These are phyloP conservation scores for Ptiloglossa arizonensis DNA, from an alignment of 1,140 invertebrate genomes.

Conservation along the genomic window DNA sequence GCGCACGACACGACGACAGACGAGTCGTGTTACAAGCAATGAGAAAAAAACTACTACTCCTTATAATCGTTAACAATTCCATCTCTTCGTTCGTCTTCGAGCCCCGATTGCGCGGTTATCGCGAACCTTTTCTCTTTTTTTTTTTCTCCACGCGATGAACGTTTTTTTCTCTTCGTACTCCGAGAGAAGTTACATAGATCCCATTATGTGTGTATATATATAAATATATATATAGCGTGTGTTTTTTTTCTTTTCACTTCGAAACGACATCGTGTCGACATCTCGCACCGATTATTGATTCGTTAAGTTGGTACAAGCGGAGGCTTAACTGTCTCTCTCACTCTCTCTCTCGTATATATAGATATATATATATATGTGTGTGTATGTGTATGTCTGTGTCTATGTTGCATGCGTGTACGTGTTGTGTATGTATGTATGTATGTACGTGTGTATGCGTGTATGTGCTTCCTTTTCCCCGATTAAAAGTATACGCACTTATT, in stretches of 20 bases:
- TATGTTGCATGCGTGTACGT: background rate
- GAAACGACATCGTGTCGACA: conserved; percentile 5
- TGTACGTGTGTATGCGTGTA: background rate
- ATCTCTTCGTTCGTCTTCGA: background rate
- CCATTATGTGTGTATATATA: background rate
- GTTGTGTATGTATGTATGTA: background rate
- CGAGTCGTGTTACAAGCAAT: conserved; percentile 44
- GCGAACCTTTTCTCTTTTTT: background rate
- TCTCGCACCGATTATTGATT: conserved; percentile 18
- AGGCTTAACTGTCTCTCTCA: conserved; percentile 1
- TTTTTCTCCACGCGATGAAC: background rate
- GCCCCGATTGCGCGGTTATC: background rate
- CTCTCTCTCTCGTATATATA: background rate
- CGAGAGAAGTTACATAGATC: conserved; percentile 16
- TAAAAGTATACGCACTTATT: conserved; percentile 47
- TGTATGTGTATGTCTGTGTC: conserved; percentile 5
- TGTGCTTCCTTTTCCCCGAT: conserved; percentile 47
- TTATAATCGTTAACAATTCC: conserved; percentile 29
- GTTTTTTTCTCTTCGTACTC: conserved; percentile 1
- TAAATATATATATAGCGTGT: background rate
- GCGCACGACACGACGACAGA: background rate
- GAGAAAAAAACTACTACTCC: conserved; percentile 9
- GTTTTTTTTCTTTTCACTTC: background rate
- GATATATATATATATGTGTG: background rate
- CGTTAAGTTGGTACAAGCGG: conserved; percentile 27